A percentile compares a stretch with the other conserved stretches of the same genome.
Conservation (phyloP, 2,797 vertebrate genomes). For the Falco rusticolus region DNA sequence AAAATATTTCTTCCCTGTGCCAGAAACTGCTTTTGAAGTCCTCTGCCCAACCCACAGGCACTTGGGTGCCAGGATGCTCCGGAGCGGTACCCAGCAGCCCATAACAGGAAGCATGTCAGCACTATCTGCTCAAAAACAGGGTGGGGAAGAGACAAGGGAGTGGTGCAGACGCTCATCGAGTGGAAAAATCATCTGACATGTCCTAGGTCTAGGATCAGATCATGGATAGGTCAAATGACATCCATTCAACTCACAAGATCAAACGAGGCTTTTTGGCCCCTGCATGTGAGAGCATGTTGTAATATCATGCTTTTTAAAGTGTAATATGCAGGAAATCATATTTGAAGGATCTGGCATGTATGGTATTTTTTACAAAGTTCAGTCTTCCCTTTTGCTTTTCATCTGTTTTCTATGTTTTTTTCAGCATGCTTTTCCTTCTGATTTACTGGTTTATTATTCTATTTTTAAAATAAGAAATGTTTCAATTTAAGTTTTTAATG, state of each 20-base stretch:
- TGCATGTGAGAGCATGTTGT: slow-evolving; percentile 9
- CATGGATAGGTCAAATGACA: slow-evolving; percentile 57
- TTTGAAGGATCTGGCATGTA: slow-evolving; percentile 72
- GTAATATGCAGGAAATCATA: slow-evolving; percentile 70
- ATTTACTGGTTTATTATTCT: slow-evolving; percentile 79
- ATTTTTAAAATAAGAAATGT: slow-evolving; percentile 79
- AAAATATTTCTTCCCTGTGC: slow-evolving; percentile 57
- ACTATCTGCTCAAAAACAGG: slow-evolving; percentile 22
- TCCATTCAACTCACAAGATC: slow-evolving; percentile 51
- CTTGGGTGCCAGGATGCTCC: slow-evolving; percentile 31
- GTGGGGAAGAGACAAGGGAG: slow-evolving; percentile 13
- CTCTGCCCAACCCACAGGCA: slow-evolving; percentile 54
- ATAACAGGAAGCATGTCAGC: slow-evolving; percentile 68
- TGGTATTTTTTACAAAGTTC: slow-evolving; percentile 74
- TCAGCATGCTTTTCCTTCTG: slow-evolving; percentile 66
- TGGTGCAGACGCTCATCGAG: background rate
- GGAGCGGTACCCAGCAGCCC: slow-evolving; percentile 34
- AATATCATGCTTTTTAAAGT: slow-evolving; percentile 42
- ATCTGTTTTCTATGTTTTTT: slow-evolving; percentile 74
- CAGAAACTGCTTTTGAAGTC: slow-evolving; percentile 74
- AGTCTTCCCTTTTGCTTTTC: slow-evolving; percentile 73
- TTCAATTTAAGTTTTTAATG: slow-evolving; percentile 72
- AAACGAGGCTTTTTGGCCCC: slow-evolving; percentile 64
- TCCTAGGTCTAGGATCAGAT: slow-evolving; percentile 4
- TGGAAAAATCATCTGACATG: slow-evolving; percentile 74